These are phyloP conservation scores for Desoria tigrina DNA, from an alignment of 2,888 invertebrate species.

Conservation along the genomic window DNA sequence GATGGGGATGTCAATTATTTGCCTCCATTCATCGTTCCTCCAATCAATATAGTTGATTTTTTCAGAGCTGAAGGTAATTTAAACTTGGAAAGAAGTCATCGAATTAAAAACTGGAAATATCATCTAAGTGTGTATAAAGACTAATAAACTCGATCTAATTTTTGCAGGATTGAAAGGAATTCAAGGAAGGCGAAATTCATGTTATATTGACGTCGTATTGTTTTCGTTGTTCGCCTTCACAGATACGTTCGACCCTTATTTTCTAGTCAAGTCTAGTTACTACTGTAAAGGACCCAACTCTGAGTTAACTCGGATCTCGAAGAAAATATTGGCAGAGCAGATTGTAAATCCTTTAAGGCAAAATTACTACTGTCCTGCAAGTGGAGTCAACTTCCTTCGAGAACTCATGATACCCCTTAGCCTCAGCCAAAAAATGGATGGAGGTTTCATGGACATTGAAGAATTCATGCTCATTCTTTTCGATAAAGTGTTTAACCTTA, in stretches of 20 bases:
- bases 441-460: conserved; percentile 48
- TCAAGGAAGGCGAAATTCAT: conserved; percentile 42
- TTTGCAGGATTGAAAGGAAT: conserved; percentile 35
- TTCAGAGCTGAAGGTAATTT: conserved; percentile 36
- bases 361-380: conserved; percentile 41
- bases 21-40: conserved; percentile 42
- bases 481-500: conserved; percentile 41
- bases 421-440: conserved; percentile 45
- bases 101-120: too few relatives aligned
- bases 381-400: conserved; percentile 37
- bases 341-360: conserved; percentile 45
- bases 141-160: not conserved
- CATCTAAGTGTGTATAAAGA: too few relatives aligned
- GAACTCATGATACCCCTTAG: conserved; percentile 37
- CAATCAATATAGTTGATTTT: conserved; percentile 44
- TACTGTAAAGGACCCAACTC: conserved; percentile 25
- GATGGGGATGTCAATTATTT: conserved; percentile 9
- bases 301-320: conserved; percentile 28
- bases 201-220: conserved; percentile 44
- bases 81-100: too few relatives aligned
- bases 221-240: conserved; percentile 46
- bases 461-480: conserved; percentile 45
- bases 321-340: conserved; percentile 37
- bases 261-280: conserved; percentile 32
- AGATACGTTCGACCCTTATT: conserved; percentile 35